Evolutionary conservation across 2,888 invertebrate genomes (phyloP).

Genomic region (Drosophila merina): DNA sequence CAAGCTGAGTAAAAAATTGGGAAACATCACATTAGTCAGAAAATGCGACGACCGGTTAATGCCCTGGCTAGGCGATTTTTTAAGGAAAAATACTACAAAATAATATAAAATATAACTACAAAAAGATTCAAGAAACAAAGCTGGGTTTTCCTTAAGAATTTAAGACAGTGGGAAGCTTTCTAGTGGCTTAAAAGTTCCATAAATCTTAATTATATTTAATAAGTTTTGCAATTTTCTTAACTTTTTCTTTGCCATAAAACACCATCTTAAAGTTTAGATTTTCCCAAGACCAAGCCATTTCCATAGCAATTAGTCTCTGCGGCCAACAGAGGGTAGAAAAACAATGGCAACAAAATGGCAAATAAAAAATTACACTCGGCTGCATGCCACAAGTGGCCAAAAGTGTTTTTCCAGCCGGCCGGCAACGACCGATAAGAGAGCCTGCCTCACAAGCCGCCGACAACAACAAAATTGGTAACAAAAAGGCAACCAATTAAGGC

Average conservation of each 20-base stretch:
- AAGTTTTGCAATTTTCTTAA: neutral
- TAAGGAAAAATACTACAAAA: neutral
- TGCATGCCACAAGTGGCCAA: constrained; percentile 58
- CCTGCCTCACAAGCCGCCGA: constrained; percentile 29
- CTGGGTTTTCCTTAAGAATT: no score
- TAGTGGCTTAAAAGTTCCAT: no score
- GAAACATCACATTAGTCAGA: constrained; percentile 29
- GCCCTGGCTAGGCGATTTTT: constrained; percentile 15
- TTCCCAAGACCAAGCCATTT: constrained; percentile 23
- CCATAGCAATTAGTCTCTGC: constrained; percentile 24
- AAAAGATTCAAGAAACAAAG: neutral
- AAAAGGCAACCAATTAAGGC: constrained; percentile 78
- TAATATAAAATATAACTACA: neutral
- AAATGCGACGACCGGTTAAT: constrained; percentile 37
- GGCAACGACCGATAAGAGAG: constrained; percentile 72
- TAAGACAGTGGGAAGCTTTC: no score
- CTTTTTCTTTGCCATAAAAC: neutral
- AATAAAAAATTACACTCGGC: constrained; percentile 27
- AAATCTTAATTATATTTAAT: neutral
- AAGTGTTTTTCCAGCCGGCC: constrained; percentile 58
- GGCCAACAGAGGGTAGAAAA: constrained; percentile 20
- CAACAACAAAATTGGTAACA: constrained; percentile 65
- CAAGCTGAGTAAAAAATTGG: constrained; percentile 37
- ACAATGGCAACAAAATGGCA: constrained; percentile 21
- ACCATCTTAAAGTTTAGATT: neutral